Percentiles rank a stretch among this genome's conserved stretches.
Evolutionary conservation across 2,797 vertebrate species (phyloP).

Genomic region (Falco naumanni): DNA sequence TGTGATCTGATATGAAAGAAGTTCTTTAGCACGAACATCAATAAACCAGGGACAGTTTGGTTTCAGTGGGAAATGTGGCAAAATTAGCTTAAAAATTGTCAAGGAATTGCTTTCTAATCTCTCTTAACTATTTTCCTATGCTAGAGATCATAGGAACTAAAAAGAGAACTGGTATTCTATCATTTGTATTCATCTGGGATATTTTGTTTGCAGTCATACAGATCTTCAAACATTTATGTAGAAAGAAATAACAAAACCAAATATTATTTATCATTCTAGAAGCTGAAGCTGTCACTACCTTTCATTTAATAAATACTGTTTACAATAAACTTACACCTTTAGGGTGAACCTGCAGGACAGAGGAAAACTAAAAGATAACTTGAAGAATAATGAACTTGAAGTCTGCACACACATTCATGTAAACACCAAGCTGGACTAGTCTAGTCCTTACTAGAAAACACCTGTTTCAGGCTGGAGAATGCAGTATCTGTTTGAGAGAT

Average conservation of each 20-base stretch:
- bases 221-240: neutral
- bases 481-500: neutral
- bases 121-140: neutral
- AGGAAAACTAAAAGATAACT: neutral
- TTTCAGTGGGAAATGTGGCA: neutral
- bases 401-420: neutral
- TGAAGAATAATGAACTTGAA: neutral
- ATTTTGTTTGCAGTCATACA: neutral
- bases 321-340: neutral
- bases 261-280: neutral
- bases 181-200: neutral
- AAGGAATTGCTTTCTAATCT: neutral
- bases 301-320: neutral
- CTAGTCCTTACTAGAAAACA: neutral
- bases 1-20: neutral
- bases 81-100: neutral
- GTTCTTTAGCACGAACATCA: neutral
- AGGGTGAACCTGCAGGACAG: neutral
- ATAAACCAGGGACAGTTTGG: neutral
- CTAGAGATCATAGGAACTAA: neutral
- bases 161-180: neutral
- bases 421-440: neutral
- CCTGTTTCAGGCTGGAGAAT: neutral
- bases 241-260: neutral
- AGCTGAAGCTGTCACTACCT: neutral